Evolutionary conservation across 2,888 invertebrate species (phyloP), one percentile per base, ranked within the genome.

Genomic region (Cosmia trapezina): DNA sequence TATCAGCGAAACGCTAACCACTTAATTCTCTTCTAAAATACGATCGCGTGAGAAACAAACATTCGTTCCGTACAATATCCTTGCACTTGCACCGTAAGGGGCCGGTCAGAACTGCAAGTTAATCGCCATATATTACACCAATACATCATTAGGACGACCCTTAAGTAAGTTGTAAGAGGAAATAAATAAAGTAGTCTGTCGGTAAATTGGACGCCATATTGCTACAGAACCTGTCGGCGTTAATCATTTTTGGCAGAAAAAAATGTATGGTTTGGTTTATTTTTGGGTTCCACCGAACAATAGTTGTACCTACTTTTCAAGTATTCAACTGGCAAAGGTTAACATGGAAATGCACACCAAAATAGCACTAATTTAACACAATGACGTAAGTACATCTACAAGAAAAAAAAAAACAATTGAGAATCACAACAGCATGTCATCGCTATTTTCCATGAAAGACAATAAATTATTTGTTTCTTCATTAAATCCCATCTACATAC

Each of bases 31-130:
- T 73, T 43, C 59, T 89, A 85, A 94, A 86, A 86, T 91, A 93
- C 90, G 92, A 87, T 95, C 93, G 95, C 95, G 95, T 96, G 96
- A 81, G 89, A 89, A 81, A 83, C 68, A 69, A 78, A 90, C 90
- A 93, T 95, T 91, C 87, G 85, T 92, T 89, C 87, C 76, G 56
- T 41, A 87, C 86, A 76, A 73, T 84, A 85, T 83, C 77, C 81
- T 84, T 93, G 93, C 93, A 94, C 91, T 92, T 94, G 93, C 92
- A 88, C 86, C 74, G 82, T 73, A 41, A 84, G 90, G 92, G 91
- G 90, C 88, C 88, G 89, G 88, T 84, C 88, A 86, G 88, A 90
- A 93, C 88, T 94, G 94, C 94, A 95, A 94, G 94, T 94, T 95
- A 94, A 95, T 94, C 91, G 91, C 88, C 87, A 82, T 91, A 90